phyloP scores from a whole-genome alignment of 2,113 vertebrate species.

The Ammodytes dubius region DNA sequence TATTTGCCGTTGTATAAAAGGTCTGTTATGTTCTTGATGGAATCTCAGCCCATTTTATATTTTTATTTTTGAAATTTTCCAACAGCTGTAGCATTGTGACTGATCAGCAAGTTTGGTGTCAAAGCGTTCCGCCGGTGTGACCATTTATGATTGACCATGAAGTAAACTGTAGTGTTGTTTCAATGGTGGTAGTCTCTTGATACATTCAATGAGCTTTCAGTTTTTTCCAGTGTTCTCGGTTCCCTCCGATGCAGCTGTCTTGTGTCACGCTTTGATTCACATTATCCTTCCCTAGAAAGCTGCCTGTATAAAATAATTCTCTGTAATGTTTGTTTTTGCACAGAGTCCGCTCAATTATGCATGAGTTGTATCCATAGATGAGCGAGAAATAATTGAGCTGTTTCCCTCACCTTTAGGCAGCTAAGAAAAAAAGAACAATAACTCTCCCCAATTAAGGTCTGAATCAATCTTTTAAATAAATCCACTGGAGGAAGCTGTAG shows the following conservation, averaged over 20 bases:
- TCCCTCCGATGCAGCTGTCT: conserved; percentile 35
- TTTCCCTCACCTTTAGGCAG: conserved; percentile 34
- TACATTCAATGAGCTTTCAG: background rate
- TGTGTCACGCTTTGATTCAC: conserved; percentile 27
- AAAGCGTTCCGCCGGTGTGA: background rate
- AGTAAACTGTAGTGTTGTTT: background rate
- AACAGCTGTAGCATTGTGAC: background rate
- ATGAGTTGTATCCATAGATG: conserved; percentile 53
- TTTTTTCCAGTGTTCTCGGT: conserved; percentile 8
- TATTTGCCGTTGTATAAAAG: background rate
- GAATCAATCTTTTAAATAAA: conserved; percentile 16
- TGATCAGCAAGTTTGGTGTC: conserved; percentile 13
- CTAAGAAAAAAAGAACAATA: conserved; percentile 1
- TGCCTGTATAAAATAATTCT: conserved; percentile 45
- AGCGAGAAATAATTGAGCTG: conserved; percentile 22
- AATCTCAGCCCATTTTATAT: no score
- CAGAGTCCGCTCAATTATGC: conserved; percentile 69
- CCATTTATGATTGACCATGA: conserved; percentile 10
- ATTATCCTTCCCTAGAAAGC: conserved; percentile 42
- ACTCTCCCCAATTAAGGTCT: background rate
- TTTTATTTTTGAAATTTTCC: no score
- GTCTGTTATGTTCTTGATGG: no score
- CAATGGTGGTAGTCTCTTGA: background rate
- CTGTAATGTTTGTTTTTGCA: conserved; percentile 60
- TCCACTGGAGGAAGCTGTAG: conserved; percentile 18